Base-by-base conservation (phyloP, 2,113 vertebrate species). In the Balaeniceps rex region DNA sequence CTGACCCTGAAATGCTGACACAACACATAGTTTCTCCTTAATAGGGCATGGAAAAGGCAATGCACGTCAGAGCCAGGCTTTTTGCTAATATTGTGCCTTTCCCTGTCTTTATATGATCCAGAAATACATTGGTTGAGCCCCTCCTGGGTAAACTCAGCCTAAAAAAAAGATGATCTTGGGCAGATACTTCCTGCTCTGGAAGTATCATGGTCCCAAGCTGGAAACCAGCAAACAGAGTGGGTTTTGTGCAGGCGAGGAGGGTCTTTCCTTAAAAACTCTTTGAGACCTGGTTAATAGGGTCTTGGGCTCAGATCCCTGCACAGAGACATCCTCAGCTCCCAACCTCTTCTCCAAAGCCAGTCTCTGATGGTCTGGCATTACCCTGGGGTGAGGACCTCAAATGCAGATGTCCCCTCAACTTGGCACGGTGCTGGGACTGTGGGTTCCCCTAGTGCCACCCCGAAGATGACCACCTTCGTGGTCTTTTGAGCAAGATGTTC, bases 21-120 rank as follows among this genome's bases (percentile, higher is more conserved):
- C 34, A 6, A 83, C 88, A 90, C 95, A 92, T 68, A 87, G 88
- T 92, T 96, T 96, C 71, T 97, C 95, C 94, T 95, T 90, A 90
- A 65, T 49, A 86, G 91, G 96, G 83, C 76, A 55, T 87, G n/a
- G 86, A 46, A 54, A 58, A 92, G 76, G 94, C 49, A 1, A 70
- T 44, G 49, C 2, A 14, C 1, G 7, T 33, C 93, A 78, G 46
- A 40, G 40, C 36, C 88, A 38, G 83, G 83, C 64, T 80, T 92
- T 74, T 51, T 52, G 49, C 68, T 88, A 4, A 3, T 46, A 46
- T 47, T 69, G 8, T 92, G 93, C 80, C 76, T 94, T 95, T 76
- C 17, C 3, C 26, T 89, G 69, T 19, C 52, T 92, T 86, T 72
- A 1, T 66, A 3, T 7, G 46, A 63, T 78, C 49, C 80, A 88